phyloP scores from a whole-genome alignment of 1,140 invertebrate species.

The Acromyrmex heyeri region DNA sequence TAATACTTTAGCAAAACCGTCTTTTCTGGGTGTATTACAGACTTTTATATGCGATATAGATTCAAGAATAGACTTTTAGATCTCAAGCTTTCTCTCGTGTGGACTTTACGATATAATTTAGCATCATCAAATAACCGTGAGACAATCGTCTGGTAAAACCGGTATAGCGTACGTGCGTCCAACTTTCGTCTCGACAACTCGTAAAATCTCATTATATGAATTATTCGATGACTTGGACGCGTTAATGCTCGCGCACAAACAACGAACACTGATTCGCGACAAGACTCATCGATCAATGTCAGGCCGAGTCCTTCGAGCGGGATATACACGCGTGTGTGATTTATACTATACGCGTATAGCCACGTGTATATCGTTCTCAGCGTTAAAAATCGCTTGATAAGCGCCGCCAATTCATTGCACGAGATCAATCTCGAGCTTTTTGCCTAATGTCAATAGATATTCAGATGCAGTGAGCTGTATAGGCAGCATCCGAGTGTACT shows the following conservation, averaged over 20 bases:
- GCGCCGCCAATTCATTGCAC: slow-evolving; percentile 22
- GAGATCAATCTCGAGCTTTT: slow-evolving; percentile 27
- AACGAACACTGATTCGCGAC: slow-evolving; percentile 40
- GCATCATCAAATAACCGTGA: not conserved
- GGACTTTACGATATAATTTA: not conserved
- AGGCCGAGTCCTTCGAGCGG: slow-evolving; percentile 44
- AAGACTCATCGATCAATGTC: slow-evolving; percentile 70
- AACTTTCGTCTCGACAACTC: slow-evolving; percentile 25
- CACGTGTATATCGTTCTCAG: not conserved
- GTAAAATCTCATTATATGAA: slow-evolving; percentile 65
- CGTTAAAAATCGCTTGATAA: slow-evolving; percentile 39
- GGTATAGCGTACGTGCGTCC: not conserved
- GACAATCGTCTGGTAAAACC: not conserved
- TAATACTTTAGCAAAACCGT: too few relatives aligned
- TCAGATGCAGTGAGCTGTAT: not conserved
- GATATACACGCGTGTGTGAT: slow-evolving; percentile 43
- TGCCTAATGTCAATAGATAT: slow-evolving; percentile 1
- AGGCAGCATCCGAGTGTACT: not conserved
- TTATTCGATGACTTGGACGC: slow-evolving; percentile 63
- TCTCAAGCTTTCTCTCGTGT: not conserved
- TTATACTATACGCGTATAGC: slow-evolving; percentile 49
- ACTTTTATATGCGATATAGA: too few relatives aligned
- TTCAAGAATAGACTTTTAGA: too few relatives aligned
- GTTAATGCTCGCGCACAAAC: slow-evolving; percentile 62
- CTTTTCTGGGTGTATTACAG: too few relatives aligned